A percentile compares a stretch with the other conserved stretches of the same genome.
phyloP scores from a whole-genome alignment of 2,888 invertebrate species.

The Ditula angustiorana region DNA sequence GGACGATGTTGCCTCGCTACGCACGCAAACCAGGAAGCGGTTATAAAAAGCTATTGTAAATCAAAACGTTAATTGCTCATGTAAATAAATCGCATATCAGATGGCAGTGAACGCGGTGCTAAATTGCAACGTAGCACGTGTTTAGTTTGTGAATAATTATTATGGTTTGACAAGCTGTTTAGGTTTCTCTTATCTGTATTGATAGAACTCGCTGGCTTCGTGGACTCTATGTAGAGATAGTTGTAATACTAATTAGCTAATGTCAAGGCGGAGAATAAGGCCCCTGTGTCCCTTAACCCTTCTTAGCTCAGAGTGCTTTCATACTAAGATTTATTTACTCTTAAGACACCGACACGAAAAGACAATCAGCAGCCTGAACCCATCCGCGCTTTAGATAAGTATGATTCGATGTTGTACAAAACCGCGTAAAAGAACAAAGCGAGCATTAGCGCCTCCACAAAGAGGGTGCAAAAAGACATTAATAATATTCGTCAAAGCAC shows the following conservation, averaged over 20 bases:
- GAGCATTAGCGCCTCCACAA: constrained; percentile 73
- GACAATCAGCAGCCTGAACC: constrained; percentile 45
- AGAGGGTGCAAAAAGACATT: constrained; percentile 84
- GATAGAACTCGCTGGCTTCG: not conserved
- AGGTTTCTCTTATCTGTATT: not conserved
- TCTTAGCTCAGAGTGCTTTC: constrained; percentile 20
- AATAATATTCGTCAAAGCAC: constrained; percentile 86
- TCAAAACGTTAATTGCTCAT: constrained; percentile 39
- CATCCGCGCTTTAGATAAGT: constrained; percentile 71
- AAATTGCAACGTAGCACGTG: constrained; percentile 26
- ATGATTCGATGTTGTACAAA: constrained; percentile 80
- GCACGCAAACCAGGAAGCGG: constrained; percentile 38
- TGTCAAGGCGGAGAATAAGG: constrained; percentile 1
- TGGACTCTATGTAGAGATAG: not conserved
- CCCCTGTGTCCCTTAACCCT: constrained; percentile 24
- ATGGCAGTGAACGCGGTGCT: constrained; percentile 23
- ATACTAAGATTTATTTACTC: constrained; percentile 29
- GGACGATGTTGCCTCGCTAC: constrained; percentile 35
- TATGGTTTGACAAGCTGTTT: not conserved
- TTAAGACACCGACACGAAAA: constrained; percentile 31
- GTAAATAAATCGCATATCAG: constrained; percentile 38
- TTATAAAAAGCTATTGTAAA: constrained; percentile 35
- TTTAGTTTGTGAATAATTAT: constrained; percentile 25
- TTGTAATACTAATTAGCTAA: not conserved
- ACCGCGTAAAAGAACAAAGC: constrained; percentile 82